phyloP scores from a whole-genome alignment of 2,888 invertebrate genomes.

The Cantharis nigra region DNA sequence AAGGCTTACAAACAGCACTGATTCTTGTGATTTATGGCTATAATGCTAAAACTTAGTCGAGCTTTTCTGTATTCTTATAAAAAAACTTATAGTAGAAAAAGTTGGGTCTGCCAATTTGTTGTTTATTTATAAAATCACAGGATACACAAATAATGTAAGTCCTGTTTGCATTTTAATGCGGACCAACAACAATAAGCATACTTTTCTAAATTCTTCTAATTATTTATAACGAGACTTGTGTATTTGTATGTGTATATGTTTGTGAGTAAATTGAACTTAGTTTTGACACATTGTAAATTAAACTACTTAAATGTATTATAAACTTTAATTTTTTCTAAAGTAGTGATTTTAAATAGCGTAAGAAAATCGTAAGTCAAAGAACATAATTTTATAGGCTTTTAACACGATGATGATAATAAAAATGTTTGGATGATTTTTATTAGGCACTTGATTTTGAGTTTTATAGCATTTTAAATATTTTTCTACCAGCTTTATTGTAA shows the following conservation, averaged over 20 bases:
- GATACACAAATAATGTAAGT: neutral
- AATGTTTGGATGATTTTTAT: constrained; percentile 10
- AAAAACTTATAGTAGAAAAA: neutral
- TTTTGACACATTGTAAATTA: constrained; percentile 25
- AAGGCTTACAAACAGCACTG: constrained; percentile 4
- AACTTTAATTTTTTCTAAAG: constrained; percentile 1
- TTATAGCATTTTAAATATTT: constrained; percentile 22
- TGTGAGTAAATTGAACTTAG: constrained; percentile 15
- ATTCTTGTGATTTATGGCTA: constrained; percentile 11
- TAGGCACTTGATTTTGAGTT: constrained; percentile 7
- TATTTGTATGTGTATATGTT: constrained; percentile 23
- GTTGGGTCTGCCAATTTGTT: neutral
- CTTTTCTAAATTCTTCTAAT: neutral
- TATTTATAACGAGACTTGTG: neutral
- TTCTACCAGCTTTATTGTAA: constrained; percentile 23
- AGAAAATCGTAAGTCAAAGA: neutral
- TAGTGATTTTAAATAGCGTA: constrained; percentile 1
- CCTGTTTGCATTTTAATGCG: neutral
- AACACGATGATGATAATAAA: constrained; percentile 1
- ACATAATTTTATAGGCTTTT: neutral
- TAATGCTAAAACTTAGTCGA: constrained; percentile 1
- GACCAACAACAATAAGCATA: constrained; percentile 5
- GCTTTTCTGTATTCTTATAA: constrained; percentile 6
- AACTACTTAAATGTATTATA: constrained; percentile 20
- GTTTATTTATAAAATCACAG: neutral